These are phyloP conservation scores for Larimichthys polyactis DNA, from an alignment of 2,113 vertebrate genomes.

Conservation along the genomic window DNA sequence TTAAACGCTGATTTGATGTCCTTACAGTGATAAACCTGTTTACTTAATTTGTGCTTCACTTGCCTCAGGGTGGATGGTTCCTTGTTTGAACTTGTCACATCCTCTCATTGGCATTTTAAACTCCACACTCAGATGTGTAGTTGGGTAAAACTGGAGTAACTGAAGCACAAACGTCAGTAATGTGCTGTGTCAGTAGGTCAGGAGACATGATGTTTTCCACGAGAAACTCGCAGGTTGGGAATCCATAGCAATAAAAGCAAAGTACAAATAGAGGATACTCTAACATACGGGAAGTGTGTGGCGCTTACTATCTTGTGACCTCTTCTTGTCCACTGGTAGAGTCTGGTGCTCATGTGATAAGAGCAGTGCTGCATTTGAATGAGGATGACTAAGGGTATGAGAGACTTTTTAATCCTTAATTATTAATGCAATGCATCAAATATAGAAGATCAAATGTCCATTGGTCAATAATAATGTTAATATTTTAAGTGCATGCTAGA, in stretches of 20 bases:
- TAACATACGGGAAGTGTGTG: background rate
- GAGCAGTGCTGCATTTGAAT: background rate
- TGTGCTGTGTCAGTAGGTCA: background rate
- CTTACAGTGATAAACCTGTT: background rate
- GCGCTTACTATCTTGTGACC: background rate
- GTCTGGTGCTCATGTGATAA: slow-evolving; percentile 7
- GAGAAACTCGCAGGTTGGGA: background rate
- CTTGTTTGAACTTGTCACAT: background rate
- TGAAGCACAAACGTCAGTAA: background rate
- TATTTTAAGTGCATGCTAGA: background rate
- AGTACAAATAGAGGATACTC: background rate
- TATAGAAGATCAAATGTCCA: background rate
- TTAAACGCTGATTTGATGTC: background rate
- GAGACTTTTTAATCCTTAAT: background rate
- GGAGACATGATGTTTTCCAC: background rate
- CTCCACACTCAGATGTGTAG: background rate
- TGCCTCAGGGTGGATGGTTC: background rate
- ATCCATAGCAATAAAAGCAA: background rate
- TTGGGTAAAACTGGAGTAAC: background rate
- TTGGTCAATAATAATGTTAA: slow-evolving; percentile 1
- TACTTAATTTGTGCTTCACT: background rate
- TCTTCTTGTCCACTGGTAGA: background rate
- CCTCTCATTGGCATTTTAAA: background rate
- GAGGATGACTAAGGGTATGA: background rate
- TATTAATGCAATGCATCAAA: background rate